These are phyloP conservation scores for Dendrocincla fuliginosa DNA, from an alignment of 2,797 vertebrate genomes.

Conservation along the genomic window DNA sequence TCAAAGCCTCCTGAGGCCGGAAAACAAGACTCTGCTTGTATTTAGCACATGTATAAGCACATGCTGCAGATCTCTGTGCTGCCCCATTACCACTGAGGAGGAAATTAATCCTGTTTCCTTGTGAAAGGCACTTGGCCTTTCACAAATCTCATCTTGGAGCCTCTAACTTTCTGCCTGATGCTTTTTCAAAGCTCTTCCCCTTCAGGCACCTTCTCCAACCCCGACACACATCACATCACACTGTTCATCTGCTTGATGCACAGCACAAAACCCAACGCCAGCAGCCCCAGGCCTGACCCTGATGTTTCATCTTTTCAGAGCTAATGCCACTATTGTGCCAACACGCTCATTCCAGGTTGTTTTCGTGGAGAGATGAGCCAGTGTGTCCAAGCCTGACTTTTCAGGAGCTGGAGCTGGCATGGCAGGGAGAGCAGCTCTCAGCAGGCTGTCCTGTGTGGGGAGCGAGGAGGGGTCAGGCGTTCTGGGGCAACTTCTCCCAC, in stretches of 20 bases:
- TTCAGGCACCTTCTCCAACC: neutral
- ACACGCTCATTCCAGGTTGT: neutral
- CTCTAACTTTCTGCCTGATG: neutral
- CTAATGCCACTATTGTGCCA: neutral
- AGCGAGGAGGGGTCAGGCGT: accelerated
- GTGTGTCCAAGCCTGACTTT: neutral
- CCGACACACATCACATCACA: neutral
- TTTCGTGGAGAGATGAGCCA: neutral
- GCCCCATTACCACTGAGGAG: neutral
- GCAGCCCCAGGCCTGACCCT: neutral
- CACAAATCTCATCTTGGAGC: neutral
- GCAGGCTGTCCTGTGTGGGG: neutral
- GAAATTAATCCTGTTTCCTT: neutral
- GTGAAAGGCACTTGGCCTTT: neutral
- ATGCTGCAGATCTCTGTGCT: neutral
- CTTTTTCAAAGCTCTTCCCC: neutral
- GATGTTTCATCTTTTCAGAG: neutral
- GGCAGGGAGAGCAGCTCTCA: neutral
- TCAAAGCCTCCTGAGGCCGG: neutral
- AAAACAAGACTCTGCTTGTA: neutral
- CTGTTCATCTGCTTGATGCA: neutral
- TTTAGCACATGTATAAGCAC: neutral
- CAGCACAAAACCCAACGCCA: neutral
- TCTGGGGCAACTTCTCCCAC: neutral
- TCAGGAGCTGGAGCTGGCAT: neutral